Evolutionary conservation across 2,797 vertebrate genomes (phyloP).

Genomic region (Manis javanica): DNA sequence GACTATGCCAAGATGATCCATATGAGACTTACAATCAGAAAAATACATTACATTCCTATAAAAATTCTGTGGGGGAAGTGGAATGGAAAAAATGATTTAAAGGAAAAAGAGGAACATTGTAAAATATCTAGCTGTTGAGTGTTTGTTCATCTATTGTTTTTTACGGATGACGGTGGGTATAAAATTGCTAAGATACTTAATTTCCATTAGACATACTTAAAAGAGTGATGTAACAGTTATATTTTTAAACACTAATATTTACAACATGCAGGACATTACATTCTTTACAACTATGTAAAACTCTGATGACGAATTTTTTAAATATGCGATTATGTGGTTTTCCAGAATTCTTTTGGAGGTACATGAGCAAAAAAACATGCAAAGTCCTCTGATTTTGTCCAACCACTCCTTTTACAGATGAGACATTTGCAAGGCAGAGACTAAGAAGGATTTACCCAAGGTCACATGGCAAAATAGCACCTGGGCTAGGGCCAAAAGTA

Average conservation of each 20-base stretch:
- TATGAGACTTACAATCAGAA: constrained; percentile 51
- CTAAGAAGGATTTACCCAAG: neutral
- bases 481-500: neutral
- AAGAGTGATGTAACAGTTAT: constrained; percentile 33
- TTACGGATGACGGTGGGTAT: neutral
- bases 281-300: constrained; percentile 53
- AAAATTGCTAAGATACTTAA: constrained; percentile 52
- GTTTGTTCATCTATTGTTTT: constrained; percentile 66
- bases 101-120: constrained; percentile 43
- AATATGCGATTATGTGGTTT: neutral
- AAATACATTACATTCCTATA: constrained; percentile 61
- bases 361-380: neutral
- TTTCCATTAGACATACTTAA: constrained; percentile 48
- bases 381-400: constrained; percentile 10
- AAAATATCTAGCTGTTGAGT: constrained; percentile 62
- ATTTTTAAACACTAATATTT: constrained; percentile 61
- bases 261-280: neutral
- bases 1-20: constrained; percentile 46
- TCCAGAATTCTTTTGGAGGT: constrained; percentile 39
- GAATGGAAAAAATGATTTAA: constrained; percentile 68
- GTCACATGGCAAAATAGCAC: neutral
- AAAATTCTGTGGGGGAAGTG: constrained; percentile 64
- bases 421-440: neutral
- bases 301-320: neutral
- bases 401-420: neutral